These are phyloP conservation scores for Turdus rufiventris DNA, from an alignment of 2,113 vertebrate species.

Conservation along the genomic window DNA sequence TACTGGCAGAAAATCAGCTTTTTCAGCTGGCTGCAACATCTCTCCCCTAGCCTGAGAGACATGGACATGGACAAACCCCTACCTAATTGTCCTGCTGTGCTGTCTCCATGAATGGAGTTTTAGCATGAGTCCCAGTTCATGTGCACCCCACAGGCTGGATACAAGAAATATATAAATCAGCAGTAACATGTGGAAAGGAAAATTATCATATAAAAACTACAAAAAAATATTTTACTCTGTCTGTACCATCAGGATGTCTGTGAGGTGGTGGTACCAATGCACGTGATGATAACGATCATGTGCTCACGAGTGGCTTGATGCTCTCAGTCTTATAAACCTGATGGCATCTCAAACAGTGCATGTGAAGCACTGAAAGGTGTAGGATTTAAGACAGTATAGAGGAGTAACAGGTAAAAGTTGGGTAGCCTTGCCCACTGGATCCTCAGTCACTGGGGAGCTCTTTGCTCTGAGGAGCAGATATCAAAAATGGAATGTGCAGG, in stretches of 20 bases:
- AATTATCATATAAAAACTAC: background rate
- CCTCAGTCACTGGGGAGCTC: background rate
- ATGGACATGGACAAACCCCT: background rate
- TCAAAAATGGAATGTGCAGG: background rate
- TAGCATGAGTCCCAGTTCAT: background rate
- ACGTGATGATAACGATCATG: accelerated
- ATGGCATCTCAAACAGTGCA: background rate
- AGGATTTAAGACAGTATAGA: background rate
- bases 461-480: background rate
- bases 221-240: background rate
- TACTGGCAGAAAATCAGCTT: background rate
- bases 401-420: background rate
- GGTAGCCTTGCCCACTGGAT: background rate
- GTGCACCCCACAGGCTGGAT: background rate
- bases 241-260: background rate
- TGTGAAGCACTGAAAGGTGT: background rate
- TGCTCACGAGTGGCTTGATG: accelerated
- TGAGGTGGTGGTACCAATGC: background rate
- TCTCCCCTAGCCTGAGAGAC: background rate
- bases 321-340: background rate
- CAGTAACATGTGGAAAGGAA: background rate
- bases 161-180: background rate
- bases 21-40: background rate
- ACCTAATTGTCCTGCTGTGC: background rate
- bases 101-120: background rate